Evolutionary conservation across 1,140 invertebrate genomes (phyloP).

Genomic region (Penaeus indicus): DNA sequence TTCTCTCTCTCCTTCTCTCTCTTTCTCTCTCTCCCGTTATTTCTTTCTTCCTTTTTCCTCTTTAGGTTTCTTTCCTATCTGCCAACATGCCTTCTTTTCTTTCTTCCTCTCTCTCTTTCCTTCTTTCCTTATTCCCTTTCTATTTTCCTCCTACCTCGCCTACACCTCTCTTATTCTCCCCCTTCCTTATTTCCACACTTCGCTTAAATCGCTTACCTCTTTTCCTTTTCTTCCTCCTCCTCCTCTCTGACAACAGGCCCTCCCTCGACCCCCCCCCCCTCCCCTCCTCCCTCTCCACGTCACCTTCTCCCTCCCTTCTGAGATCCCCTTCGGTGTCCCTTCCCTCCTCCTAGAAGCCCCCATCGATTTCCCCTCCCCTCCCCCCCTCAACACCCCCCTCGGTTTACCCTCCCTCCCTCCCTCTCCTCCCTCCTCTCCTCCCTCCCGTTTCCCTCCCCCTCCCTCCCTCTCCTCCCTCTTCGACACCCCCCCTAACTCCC

Average conservation of each 20-base stretch:
- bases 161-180: background rate
- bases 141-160: background rate
- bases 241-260: background rate
- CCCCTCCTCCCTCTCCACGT: background rate
- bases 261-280: background rate
- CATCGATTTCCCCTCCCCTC: background rate
- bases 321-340: background rate
- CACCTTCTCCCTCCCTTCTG: background rate
- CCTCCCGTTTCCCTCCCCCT: too few species aligned
- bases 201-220: too few species aligned
- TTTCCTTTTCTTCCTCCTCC: background rate
- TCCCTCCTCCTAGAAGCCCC: background rate
- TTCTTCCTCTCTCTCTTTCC: background rate
- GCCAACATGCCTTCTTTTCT: background rate
- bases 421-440: too few species aligned
- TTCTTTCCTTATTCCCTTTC: background rate
- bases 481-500: background rate
- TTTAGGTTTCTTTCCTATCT: background rate
- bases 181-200: background rate
- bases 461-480: too few species aligned
- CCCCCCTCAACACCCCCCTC: background rate
- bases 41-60: background rate
- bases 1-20: background rate
- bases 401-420: too few species aligned
- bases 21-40: background rate